Evolutionary conservation across 2,797 vertebrate species (phyloP).

Genomic region (Hemibagrus guttatus): DNA sequence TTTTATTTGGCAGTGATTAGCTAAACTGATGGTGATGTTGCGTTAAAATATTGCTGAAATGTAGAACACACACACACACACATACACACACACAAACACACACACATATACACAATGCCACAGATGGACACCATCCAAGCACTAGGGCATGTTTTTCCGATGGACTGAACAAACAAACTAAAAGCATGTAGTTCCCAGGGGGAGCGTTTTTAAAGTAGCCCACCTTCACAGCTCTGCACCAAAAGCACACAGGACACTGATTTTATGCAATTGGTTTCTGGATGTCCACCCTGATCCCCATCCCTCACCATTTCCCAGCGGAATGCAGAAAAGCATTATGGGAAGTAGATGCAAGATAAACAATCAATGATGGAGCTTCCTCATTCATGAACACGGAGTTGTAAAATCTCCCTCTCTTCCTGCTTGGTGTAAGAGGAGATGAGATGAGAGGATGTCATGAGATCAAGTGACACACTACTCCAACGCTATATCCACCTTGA

Average conservation of each 20-base stretch:
- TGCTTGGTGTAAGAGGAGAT: constrained; percentile 43
- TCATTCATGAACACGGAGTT: constrained; percentile 73
- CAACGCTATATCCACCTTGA: not conserved
- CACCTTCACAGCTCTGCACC: constrained; percentile 81
- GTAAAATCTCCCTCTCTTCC: constrained; percentile 36
- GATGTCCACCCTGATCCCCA: constrained; percentile 5
- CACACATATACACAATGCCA: constrained; percentile 44
- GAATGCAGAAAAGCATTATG: constrained; percentile 74
- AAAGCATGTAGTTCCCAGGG: constrained; percentile 75
- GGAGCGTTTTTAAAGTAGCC: constrained; percentile 79
- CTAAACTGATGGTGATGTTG: not conserved
- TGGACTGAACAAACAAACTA: constrained; percentile 81
- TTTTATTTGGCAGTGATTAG: not conserved
- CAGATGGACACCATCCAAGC: constrained; percentile 62
- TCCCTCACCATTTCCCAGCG: constrained; percentile 55
- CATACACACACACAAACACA: constrained; percentile 32
- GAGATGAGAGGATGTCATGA: constrained; percentile 26
- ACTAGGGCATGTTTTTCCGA: constrained; percentile 70
- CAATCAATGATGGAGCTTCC: constrained; percentile 75
- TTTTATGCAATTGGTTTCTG: constrained; percentile 70
- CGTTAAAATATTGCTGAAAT: not conserved
- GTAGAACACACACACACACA: constrained; percentile 32
- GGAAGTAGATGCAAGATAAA: constrained; percentile 75
- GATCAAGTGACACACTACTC: constrained; percentile 29
- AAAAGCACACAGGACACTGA: constrained; percentile 72